Base-by-base conservation (phyloP, 2,888 invertebrate species). In the Pantelozetes paolii region DNA sequence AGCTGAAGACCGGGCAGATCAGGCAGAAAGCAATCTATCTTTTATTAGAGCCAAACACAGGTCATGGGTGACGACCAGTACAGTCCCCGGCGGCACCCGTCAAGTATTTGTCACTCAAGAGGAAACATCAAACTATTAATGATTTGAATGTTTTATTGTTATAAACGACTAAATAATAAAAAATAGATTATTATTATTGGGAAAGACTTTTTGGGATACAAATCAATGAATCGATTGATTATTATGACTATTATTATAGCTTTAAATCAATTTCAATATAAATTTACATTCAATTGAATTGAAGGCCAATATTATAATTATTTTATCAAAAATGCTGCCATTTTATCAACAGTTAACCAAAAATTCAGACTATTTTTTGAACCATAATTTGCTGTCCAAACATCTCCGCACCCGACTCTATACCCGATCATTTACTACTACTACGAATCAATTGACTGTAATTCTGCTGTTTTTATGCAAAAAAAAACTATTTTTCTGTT, bases 41-140 rank as follows among this genome's bases (percentile, higher is more conserved):
- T 87, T 96, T 84, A 94, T 96, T 86, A 90, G 96, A 82, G 94
- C 96, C 86, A 96, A 97, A 87, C 96, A 96, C 87, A 94, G 96
- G 86, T 92, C 94, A 84, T 94, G 94, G 85, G 94, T 94, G 82
- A 94, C 94, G 86, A 92, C 93, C 84, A 91, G 90, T 84, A 89
- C 91, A 80, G 90, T 92, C 81, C 93, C 93, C 84, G 92, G 92
- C 81, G 92, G 92, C 67, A 79, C 78, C 50, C 78, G 79, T 50
- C 79, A 78, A 75, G 79, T 80, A 40, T 80, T 80, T 76, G 78
- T 80, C 50, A 79, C 80, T 23, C 80, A 80, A 75, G 79, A 80
- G 73, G 74, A 76, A 70, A 50, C 30, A 28, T 20, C 48, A 30
- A 74, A 74, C 30, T 74, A 40, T 74, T 74, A 74, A 74, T 36